These are phyloP conservation scores for Aselliscus stoliczkanus DNA, from an alignment of 2,797 vertebrate genomes.

Conservation along the genomic window DNA sequence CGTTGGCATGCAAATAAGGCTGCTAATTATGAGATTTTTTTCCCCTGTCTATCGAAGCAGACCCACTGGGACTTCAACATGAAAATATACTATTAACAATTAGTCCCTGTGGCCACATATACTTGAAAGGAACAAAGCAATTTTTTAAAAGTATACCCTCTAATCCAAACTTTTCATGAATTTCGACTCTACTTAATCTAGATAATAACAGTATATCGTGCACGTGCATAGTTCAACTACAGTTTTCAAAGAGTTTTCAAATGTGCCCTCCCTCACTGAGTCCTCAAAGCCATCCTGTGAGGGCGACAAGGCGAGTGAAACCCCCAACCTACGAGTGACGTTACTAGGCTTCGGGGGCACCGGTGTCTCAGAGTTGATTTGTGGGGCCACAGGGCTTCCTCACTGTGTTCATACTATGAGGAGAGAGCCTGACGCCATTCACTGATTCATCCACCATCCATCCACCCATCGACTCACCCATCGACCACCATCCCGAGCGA, in stretches of 20 bases:
- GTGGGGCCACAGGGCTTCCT: background rate
- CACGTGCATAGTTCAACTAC: accelerated
- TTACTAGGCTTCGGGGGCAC: background rate
- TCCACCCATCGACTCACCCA: accelerated
- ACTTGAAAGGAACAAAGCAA: background rate
- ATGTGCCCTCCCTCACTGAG: too few species aligned
- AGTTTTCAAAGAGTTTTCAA: background rate
- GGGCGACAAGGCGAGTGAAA: too few species aligned
- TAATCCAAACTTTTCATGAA: background rate
- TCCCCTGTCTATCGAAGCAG: background rate
- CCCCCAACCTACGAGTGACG: too few species aligned
- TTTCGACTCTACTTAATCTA: background rate
- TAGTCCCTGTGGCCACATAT: background rate
- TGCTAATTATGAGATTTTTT: conserved; percentile 25
- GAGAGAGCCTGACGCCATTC: background rate
- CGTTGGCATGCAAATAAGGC: conserved; percentile 43
- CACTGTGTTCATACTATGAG: too few species aligned
- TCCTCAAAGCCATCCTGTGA: background rate
- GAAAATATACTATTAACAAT: conserved; percentile 18
- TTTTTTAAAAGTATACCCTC: background rate
- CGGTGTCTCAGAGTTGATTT: background rate
- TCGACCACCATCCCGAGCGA: background rate
- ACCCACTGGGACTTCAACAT: background rate
- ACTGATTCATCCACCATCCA: accelerated
- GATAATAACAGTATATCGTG: background rate